Base-by-base conservation (phyloP, 2,113 vertebrate species). In the Hirundichthys speculiger region DNA sequence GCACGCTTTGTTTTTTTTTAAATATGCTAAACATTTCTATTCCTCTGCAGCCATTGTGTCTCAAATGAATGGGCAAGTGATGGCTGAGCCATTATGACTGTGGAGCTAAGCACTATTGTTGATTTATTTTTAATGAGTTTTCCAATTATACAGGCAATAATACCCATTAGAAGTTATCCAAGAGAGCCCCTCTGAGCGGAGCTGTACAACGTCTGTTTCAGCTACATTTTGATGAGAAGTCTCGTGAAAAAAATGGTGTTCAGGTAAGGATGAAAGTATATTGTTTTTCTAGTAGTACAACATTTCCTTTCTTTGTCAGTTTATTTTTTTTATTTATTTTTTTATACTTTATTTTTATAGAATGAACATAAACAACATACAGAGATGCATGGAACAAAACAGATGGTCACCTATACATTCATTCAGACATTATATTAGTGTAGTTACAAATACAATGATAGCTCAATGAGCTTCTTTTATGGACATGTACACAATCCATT, bases 71-170 rank as follows among this genome's bases (percentile, higher is more conserved):
- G 73, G 74, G 51, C 77, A 34, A 34, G 6, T 88, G 82, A 88
- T 86, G 77, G 65, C 53, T 76, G 65, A 74, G 79, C 73, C 79
- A 78, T 88, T 90, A 88, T 52, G 63, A 80, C 54, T 84, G 77
- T 78, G 60, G 43, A 73, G 78, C 84, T 86, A 87, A 90, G 83
- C 78, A 79, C 80, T 82, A 71, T 81, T 88, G 80, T 89, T 91
- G 79, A 90, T 90, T 87, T 80, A 86, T 88, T 91, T 91, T 92
- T 91, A 92, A 92, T 88, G 84, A 82, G 64, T 88, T 89, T 90
- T 85, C 77, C 77, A 88, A 91, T 91, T 89, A 89, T 79, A 82
- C 57, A 51, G 76, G 71, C 86, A 88, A 86, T 86, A 78, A 74
- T 73, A 84, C 54, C 76, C 79, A 89, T 89, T 89, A 88, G 65